Base-by-base conservation (phyloP, 2,797 vertebrate species). In the Melanogrammus aeglefinus region DNA sequence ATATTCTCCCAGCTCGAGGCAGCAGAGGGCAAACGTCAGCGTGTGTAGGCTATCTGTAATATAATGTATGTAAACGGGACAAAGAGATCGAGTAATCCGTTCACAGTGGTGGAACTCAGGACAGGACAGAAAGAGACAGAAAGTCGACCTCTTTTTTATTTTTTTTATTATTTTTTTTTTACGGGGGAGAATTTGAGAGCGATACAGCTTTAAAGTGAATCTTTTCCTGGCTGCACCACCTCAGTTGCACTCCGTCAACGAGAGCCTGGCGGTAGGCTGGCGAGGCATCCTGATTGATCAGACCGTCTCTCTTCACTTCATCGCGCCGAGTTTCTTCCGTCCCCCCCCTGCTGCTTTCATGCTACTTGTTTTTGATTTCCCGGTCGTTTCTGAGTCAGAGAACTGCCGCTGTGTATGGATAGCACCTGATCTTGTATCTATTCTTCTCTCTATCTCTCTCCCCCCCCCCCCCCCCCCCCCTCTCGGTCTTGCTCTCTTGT, bases 341-440 rank as follows among this genome's bases (percentile, higher is more conserved):
- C 6, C 3, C 63, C 35, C 35, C 79, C 77, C 75, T 36, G 73
- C 77, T 71, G 51, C 63, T 12, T 51, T 47, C 73, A 66, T 47
- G 0, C 27, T 3, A 47, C 73, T 72, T 66, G 6, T 74, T 31
- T 72, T 21, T 38, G 63, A 69, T 69, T 66, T 69, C 63, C 14
- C 71, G 38, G 57, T 33, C 69, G 75, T 44, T 31, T 76, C 41
- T 79, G 76, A 73, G 66, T 83, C 83, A 57, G 38, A 77, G 51
- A 14, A 36, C 33, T 41, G 73, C 73, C 69, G 73, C 36, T 74
- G 36, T 24, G 36, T 74, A 10, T 24, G 57, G 57, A 24, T 27
- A 24, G 63, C 63, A 69, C 7, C 63, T 3, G n/a, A 12, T 69
- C n/a, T 16, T 9, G 16, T 29, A 13, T 29, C 4, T 57, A 13